Evolutionary conservation across 2,888 invertebrate genomes (phyloP).

Genomic region (Eumerus sabulonum): DNA sequence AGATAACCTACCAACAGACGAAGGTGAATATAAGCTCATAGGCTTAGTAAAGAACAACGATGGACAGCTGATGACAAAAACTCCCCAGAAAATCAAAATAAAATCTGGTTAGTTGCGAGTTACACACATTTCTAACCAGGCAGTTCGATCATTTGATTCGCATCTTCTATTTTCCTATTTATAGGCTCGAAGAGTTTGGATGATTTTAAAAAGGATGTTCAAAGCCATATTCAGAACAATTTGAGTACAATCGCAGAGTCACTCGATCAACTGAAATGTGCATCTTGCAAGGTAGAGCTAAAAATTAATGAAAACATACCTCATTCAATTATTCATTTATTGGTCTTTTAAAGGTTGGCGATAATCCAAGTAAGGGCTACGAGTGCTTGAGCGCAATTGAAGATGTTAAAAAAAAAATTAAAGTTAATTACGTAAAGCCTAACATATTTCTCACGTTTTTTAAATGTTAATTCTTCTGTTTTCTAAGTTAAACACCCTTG

Average conservation of each 20-base stretch:
- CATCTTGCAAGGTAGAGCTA: conserved; percentile 18
- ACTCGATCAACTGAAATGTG: conserved; percentile 3
- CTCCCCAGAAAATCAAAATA: conserved; percentile 2
- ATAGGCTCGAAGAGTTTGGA: conserved; percentile 23
- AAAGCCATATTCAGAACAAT: conserved; percentile 2
- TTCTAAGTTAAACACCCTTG: conserved; percentile 10
- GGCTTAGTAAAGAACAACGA: conserved; percentile 24
- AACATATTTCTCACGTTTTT: not conserved
- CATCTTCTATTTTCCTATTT: too few relatives aligned
- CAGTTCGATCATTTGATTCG: not conserved
- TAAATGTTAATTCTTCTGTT: not conserved
- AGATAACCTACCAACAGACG: conserved; percentile 26
- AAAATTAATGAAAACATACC: not conserved
- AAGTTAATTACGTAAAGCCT: conserved; percentile 24
- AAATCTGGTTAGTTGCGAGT: conserved; percentile 34
- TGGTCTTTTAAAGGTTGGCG: conserved; percentile 47
- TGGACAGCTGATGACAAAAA: conserved; percentile 7
- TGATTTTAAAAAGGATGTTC: conserved; percentile 6
- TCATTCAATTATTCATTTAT: not conserved
- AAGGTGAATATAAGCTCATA: conserved; percentile 22
- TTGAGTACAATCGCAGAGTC: not conserved
- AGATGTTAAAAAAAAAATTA: conserved; percentile 23
- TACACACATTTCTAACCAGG: not conserved
- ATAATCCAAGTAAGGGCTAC: not conserved
- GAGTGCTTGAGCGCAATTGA: not conserved